Base-by-base conservation (phyloP, 30 jellyfish, hydroid and myxozoan genomes). In the Phacellophora camtschatica region DNA sequence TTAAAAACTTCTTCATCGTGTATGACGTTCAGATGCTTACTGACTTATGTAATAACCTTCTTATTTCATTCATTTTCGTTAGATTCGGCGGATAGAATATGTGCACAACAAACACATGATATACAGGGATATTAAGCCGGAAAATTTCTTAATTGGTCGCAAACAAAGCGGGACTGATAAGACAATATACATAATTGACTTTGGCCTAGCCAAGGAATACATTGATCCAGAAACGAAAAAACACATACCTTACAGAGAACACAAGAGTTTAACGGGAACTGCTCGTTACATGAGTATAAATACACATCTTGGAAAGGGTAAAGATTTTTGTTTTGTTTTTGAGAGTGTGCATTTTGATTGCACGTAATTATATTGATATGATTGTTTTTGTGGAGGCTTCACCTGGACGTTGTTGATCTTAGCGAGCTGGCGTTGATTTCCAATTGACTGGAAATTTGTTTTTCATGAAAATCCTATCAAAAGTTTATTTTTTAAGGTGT, bases 231-330 rank as follows among this genome's bases (percentile, higher is more conserved):
- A 88, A 81, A 95, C 97, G 6, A 85, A 88, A 88, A 88, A 88
- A 43, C 99, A 95, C 65, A 89, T 95, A 68, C 99, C 99, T 0
- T 95, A 88, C 84, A 77, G 98, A 36, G 99, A 95, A 70, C 97
- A 95, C 59, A 95, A 95, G 71, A 89, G 98, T 75, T 48, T 95
- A 32, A 95, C 99, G n/a, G 99, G 99, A 22, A 95, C 99, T 3
- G 99, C 99, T 19, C 94, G 99, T 5, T 95, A 95, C 79, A 95
- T 95, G 99, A 95, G 99, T 76, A 95, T 95, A 29, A 95, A 95
- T 65, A 95, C 99, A 34, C 99, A 95, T 90, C 81, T 95, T 31
- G 99, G 98, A 59, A 95, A 89, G 78, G 99, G 99, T 95, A 71
- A 51, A 43, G 27, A 12, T 22, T 10, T 51, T 51, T 66, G 46